phyloP scores from a whole-genome alignment of 2,888 invertebrate species.

The Tuberolachnus salignus region DNA sequence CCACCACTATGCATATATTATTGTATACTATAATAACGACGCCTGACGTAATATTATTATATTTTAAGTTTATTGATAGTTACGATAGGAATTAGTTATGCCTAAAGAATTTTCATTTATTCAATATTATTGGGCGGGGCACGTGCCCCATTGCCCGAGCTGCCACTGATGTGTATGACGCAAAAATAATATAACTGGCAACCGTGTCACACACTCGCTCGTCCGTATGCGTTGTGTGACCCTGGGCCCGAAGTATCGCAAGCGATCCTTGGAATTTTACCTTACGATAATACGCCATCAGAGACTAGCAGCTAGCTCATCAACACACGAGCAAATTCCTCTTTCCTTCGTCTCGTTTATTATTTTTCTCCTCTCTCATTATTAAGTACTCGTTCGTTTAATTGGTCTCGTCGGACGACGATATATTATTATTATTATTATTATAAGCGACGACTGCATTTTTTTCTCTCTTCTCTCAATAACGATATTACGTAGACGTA shows the following conservation, averaged over 20 bases:
- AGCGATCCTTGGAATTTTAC: slow-evolving; percentile 54
- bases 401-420: neutral
- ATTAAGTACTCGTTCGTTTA: neutral
- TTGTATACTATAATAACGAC: too few relatives aligned
- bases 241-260: slow-evolving; percentile 41
- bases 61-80: too few relatives aligned
- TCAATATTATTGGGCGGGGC: too few relatives aligned
- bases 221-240: slow-evolving; percentile 28
- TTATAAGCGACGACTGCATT: too few relatives aligned
- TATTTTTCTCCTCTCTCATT: neutral
- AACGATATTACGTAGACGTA: neutral
- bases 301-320: slow-evolving; percentile 1
- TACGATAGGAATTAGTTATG: too few relatives aligned
- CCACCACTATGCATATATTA: too few relatives aligned
- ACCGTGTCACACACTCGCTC: slow-evolving; percentile 17
- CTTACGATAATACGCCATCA: slow-evolving; percentile 34
- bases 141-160: too few relatives aligned
- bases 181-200: slow-evolving; percentile 21
- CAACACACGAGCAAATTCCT: slow-evolving; percentile 35
- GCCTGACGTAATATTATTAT: too few relatives aligned
- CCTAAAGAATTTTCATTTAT: too few relatives aligned
- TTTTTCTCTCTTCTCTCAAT: neutral
- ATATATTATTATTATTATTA: too few relatives aligned
- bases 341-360: slow-evolving; percentile 27
- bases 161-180: too few relatives aligned